A percentile compares a stretch with the other conserved stretches of the same genome.
These are phyloP conservation scores for Neomorphus geoffroyi DNA, from an alignment of 2,797 vertebrate species.

Conservation along the genomic window DNA sequence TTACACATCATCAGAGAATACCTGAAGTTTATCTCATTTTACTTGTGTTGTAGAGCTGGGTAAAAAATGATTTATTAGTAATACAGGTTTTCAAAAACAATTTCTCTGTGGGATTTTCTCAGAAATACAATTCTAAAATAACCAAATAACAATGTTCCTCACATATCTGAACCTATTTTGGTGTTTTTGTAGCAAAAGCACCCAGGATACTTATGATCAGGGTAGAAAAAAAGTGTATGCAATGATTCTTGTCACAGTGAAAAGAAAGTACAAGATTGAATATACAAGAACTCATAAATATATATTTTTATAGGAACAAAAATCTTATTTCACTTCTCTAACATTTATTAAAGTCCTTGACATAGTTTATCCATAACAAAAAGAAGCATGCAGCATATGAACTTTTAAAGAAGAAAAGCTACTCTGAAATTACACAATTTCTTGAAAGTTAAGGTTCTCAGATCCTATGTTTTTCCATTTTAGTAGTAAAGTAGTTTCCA, in stretches of 20 bases:
- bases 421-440: background rate
- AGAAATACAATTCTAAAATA: background rate
- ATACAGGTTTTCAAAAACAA: background rate
- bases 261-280: background rate
- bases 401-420: background rate
- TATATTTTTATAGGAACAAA: background rate
- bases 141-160: background rate
- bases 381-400: accelerated
- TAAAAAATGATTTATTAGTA: background rate
- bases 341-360: background rate
- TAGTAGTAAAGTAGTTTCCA: background rate
- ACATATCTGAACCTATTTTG: background rate
- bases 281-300: background rate
- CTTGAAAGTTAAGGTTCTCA: background rate
- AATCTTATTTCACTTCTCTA: background rate
- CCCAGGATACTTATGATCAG: background rate
- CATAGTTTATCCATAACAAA: background rate
- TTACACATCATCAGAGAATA: background rate
- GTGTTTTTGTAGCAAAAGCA: background rate
- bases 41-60: background rate
- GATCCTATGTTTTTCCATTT: background rate
- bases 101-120: background rate
- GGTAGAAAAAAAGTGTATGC: background rate
- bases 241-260: background rate
- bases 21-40: background rate